A percentile compares a stretch with the other conserved stretches of the same genome.
These are phyloP conservation scores for Herpetotheres cachinnans DNA, from an alignment of 2,113 vertebrate genomes.

Conservation along the genomic window DNA sequence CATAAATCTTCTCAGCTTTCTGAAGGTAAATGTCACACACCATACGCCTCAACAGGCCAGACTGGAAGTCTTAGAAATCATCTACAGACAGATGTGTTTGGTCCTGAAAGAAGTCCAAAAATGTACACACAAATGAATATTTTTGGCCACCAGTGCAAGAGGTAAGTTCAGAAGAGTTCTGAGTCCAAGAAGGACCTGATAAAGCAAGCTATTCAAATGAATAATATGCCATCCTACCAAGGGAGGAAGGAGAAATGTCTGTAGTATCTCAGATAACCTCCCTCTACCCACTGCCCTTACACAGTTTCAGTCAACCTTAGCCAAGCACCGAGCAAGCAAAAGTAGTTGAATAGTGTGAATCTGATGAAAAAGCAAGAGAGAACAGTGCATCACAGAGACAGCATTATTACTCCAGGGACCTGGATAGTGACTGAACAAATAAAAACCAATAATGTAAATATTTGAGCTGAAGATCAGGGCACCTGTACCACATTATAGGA, in stretches of 20 bases:
- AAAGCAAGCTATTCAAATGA: neutral
- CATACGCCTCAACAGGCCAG: neutral
- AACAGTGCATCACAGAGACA: neutral
- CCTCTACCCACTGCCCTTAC: neutral
- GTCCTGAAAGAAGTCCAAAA: neutral
- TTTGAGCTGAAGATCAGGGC: neutral
- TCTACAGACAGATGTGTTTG: too few relatives aligned
- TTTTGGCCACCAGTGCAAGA: neutral
- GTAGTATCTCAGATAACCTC: neutral
- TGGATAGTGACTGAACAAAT: neutral
- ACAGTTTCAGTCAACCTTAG: neutral
- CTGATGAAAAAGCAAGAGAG: neutral
- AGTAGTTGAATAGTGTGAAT: neutral
- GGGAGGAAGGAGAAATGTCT: neutral
- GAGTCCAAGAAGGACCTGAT: neutral
- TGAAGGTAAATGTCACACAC: neutral
- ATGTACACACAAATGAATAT: rapidly evolving
- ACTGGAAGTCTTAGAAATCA: neutral
- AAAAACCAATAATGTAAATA: neutral
- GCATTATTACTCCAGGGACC: neutral
- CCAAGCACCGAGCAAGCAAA: neutral
- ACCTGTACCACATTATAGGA: neutral
- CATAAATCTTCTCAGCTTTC: neutral
- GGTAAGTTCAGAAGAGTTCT: neutral
- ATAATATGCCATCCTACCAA: neutral